Base-by-base conservation (phyloP, 2,797 vertebrate genomes). In the Anguilla pacifica region DNA sequence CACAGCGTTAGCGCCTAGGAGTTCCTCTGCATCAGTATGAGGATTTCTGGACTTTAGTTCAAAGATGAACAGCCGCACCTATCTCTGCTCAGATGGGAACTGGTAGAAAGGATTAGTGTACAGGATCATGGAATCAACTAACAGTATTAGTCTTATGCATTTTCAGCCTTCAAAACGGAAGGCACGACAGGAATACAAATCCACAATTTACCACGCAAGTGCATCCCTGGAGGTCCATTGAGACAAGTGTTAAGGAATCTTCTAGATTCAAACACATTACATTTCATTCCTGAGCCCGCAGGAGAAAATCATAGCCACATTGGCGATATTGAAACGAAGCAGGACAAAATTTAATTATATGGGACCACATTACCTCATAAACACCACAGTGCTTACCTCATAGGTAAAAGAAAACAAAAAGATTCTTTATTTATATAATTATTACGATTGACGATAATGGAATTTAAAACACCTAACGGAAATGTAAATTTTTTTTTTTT, bases 281-380 rank as follows among this genome's bases (percentile, higher is more conserved):
- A 79, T 19, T 39, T 49, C 61, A 55, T 84, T 96, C 96, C 96
- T 67, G 95, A 93, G 89, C 96, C 96, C 91, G 96, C 96, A 95
- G 96, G 96, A 96, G 90, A 88, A 86, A 35, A 87, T 57, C 19
- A 87, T 46, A 49, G 35, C 43, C 3, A 31, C 5, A 10, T 43
- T 67, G 57, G 77, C 43, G 25, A 10, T 19, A 51, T 35, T 28
- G 79, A 82, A 82, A 64, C 39, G 7, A 70, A 83, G 28, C 43
- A 59, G 79, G 46, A 25, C 15, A 19, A 82, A 67, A 49, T 82
- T 51, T 51, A 43, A 49, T 31, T 49, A 39, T 22, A 39, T 51
- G 64, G 25, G 25, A 86, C 53, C 46, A 51, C 46, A 53, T 39
- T 19, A 25, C 64, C 64, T 67, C 25, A 72, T 46, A 51, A 70